Evolutionary conservation across 2,797 vertebrate species (phyloP).

Genomic region (Garrulus glandarius): DNA sequence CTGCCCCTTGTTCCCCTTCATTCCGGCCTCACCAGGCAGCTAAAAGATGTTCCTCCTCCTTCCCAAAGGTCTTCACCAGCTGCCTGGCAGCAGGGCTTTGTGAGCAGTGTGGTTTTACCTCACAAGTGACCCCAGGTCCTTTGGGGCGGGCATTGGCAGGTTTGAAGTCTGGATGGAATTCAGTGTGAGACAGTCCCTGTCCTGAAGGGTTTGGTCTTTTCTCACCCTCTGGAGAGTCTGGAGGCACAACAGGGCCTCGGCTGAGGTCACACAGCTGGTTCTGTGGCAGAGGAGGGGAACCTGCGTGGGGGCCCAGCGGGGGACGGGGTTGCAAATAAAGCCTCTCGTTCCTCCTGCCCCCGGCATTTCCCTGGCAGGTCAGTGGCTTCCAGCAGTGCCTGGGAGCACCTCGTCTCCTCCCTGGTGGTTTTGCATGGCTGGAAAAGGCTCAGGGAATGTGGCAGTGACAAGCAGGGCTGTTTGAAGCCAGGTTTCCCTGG

Average conservation of each 20-base stretch:
- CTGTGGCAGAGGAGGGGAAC: background rate
- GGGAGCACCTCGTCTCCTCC: background rate
- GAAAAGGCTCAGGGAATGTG: background rate
- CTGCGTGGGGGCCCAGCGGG: too few relatives aligned
- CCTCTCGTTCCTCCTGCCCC: background rate
- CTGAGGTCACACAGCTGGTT: background rate
- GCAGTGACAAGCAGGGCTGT: background rate
- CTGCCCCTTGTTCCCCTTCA: fast-evolving
- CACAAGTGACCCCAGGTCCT: fast-evolving
- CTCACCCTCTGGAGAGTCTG: background rate
- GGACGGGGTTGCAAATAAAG: background rate
- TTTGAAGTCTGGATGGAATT: background rate
- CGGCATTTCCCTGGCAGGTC: background rate
- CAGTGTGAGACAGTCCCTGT: fast-evolving
- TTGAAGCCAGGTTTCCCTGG: background rate
- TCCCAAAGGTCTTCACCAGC: background rate
- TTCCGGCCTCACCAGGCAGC: background rate
- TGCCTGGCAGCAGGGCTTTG: background rate
- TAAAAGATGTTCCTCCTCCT: background rate
- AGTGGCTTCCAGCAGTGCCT: background rate
- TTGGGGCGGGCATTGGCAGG: background rate
- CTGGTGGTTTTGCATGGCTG: background rate
- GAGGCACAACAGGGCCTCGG: background rate
- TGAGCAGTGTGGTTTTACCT: fast-evolving
- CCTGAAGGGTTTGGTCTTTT: background rate